A percentile compares a stretch with the other conserved stretches of the same genome.
Evolutionary conservation across 1,140 invertebrate species (phyloP).

Genomic region (Philotrypesis tridentata): DNA sequence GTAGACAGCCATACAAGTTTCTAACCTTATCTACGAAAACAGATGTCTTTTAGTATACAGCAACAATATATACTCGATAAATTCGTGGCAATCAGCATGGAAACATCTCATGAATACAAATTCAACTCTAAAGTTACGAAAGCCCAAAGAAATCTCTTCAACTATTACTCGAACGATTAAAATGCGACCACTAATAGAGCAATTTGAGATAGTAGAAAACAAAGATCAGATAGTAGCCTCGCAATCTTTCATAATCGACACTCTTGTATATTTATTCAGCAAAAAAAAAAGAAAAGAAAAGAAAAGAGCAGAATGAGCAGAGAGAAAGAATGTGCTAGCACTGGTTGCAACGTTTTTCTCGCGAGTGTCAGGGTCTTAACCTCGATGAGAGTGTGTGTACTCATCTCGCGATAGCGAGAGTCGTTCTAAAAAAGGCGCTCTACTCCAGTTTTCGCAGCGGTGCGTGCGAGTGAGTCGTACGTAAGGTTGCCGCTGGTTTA

Average conservation of each 20-base stretch:
- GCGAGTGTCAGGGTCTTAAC: slow-evolving; percentile 37
- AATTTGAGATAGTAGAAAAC: slow-evolving; percentile 3
- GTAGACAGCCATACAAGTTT: too few relatives aligned
- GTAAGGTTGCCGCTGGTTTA: background rate
- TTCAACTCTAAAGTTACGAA: too few relatives aligned
- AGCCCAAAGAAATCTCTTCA: too few relatives aligned
- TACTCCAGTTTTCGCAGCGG: slow-evolving; percentile 20
- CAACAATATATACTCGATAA: too few relatives aligned
- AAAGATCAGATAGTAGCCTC: background rate
- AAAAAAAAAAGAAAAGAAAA: too few relatives aligned
- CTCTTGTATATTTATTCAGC: background rate
- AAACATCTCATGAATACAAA: too few relatives aligned
- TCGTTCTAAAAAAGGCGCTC: slow-evolving; percentile 17
- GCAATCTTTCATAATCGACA: slow-evolving; percentile 2
- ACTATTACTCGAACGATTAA: background rate
- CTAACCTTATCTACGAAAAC: too few relatives aligned
- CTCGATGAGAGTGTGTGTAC: background rate
- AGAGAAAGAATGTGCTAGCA: slow-evolving; percentile 1
- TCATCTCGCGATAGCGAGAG: slow-evolving; percentile 2
- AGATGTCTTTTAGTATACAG: too few relatives aligned
- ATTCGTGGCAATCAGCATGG: too few relatives aligned
- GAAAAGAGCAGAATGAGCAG: background rate
- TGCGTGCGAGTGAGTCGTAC: background rate
- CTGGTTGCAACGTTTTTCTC: background rate
- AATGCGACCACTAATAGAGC: background rate